These are phyloP conservation scores for Halyomorpha halys DNA, from an alignment of 1,140 invertebrate species.

Conservation along the genomic window DNA sequence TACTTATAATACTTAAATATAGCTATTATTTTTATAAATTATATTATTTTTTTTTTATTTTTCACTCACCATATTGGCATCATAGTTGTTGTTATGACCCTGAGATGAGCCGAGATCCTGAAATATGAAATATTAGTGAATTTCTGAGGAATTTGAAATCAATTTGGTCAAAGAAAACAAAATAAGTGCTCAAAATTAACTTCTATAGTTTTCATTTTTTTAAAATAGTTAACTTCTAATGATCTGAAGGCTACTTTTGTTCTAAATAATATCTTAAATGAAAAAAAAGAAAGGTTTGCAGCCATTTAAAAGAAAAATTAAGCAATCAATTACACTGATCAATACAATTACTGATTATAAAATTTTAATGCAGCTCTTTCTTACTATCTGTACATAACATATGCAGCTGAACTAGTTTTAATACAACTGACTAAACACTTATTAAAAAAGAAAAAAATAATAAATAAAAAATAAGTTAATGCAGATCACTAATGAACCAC, in stretches of 20 bases:
- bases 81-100: slow-evolving; percentile 27
- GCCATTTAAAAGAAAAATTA: background rate
- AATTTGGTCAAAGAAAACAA: background rate
- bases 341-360: background rate
- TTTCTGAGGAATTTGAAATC: slow-evolving; percentile 5
- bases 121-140: slow-evolving; percentile 15
- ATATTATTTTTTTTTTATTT: slow-evolving; percentile 3
- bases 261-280: too few species aligned
- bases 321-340: background rate
- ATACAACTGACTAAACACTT: background rate
- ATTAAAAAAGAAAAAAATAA: too few species aligned
- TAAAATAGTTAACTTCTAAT: too few species aligned
- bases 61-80: slow-evolving; percentile 26
- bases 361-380: slow-evolving; percentile 11
- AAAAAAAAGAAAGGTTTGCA: background rate
- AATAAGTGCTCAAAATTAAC: background rate
- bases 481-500: too few species aligned
- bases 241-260: too few species aligned
- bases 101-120: slow-evolving; percentile 24
- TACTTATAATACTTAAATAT: background rate
- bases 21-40: background rate
- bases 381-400: slow-evolving; percentile 13
- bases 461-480: too few species aligned
- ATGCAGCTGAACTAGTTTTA: background rate
- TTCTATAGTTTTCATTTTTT: too few species aligned